Percentiles rank a stretch among this genome's conserved stretches.
phyloP scores from a whole-genome alignment of 2,888 invertebrate genomes.

The Nymphalis urticae region DNA sequence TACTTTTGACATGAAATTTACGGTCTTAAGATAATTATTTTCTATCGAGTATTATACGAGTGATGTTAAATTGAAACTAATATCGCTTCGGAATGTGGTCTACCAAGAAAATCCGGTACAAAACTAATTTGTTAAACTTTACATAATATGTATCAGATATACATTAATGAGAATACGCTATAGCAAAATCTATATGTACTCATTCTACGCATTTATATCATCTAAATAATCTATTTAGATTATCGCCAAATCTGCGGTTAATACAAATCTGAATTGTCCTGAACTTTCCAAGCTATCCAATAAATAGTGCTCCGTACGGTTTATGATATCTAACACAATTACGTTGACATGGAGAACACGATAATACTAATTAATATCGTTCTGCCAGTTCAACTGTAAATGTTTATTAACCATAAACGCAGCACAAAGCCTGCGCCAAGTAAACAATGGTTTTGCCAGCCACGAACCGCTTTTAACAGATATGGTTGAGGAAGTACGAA shows the following conservation, averaged over 20 bases:
- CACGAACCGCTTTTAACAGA: conserved; percentile 17
- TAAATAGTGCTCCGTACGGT: conserved; percentile 6
- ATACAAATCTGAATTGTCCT: neutral
- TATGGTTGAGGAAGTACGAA: conserved; percentile 34
- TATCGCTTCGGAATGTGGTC: no score
- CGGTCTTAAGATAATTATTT: no score
- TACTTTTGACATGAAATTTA: no score
- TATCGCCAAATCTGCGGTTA: neutral
- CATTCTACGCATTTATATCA: neutral
- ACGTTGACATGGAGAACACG: conserved; percentile 24
- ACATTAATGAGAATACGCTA: no score
- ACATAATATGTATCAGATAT: no score
- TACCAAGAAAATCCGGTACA: no score
- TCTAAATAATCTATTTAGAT: neutral
- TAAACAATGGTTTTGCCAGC: conserved; percentile 51
- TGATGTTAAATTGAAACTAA: no score
- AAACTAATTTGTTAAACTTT: no score
- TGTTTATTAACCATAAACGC: conserved; percentile 49
- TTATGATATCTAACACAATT: conserved; percentile 24
- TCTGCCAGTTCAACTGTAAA: conserved; percentile 44
- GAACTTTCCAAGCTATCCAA: neutral
- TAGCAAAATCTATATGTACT: no score
- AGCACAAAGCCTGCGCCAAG: conserved; percentile 49
- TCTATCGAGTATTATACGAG: no score
- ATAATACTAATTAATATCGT: conserved; percentile 52